A percentile compares a stretch with the other conserved stretches of the same genome.
phyloP scores from a whole-genome alignment of 2,888 invertebrate species.

The Alsophila aescularia region DNA sequence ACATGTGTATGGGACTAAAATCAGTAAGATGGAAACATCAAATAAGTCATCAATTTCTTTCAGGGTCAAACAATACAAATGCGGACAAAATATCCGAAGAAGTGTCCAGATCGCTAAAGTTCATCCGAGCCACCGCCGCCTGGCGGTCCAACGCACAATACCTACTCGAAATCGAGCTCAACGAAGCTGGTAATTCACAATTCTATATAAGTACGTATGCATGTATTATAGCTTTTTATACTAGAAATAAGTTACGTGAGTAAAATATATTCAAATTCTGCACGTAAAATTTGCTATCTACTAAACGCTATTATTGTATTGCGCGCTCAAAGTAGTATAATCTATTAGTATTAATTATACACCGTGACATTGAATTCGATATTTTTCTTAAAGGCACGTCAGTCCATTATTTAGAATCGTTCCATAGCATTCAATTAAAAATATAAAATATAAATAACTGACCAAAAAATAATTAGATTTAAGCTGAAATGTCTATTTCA shows the following conservation, averaged over 20 bases:
- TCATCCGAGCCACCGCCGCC: slow-evolving; percentile 68
- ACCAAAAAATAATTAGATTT: no score
- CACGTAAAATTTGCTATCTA: neutral
- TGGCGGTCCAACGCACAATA: slow-evolving; percentile 79
- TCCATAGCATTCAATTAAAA: no score
- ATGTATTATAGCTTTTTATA: slow-evolving; percentile 25
- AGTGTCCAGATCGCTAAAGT: slow-evolving; percentile 70
- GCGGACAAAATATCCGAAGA: slow-evolving; percentile 73
- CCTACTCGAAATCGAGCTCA: slow-evolving; percentile 73
- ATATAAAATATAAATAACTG: no score
- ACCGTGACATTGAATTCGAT: no score
- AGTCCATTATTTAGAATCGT: no score
- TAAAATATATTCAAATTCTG: neutral
- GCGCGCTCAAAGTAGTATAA: no score
- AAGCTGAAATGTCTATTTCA: no score
- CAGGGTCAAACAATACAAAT: slow-evolving; percentile 55
- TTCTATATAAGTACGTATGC: slow-evolving; percentile 41
- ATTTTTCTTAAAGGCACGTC: no score
- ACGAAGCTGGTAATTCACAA: slow-evolving; percentile 66
- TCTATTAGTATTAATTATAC: no score
- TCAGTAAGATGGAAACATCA: neutral
- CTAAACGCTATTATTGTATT: no score
- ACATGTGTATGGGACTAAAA: no score
- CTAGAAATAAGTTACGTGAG: slow-evolving; percentile 9
- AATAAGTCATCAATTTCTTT: neutral